Conservation (phyloP, 2,888 invertebrate genomes). For the Tachina lurida region DNA sequence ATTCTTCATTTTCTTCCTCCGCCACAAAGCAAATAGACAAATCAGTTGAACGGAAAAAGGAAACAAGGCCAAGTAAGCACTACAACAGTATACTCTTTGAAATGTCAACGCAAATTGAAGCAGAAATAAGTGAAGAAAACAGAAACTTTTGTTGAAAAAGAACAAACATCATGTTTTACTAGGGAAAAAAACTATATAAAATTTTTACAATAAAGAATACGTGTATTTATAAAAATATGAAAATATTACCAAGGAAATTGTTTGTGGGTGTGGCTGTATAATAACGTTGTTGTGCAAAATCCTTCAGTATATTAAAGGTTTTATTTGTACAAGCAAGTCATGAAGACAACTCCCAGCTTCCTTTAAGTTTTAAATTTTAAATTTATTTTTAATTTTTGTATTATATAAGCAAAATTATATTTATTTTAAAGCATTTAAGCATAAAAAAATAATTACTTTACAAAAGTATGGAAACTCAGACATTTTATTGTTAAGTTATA, state of each 20-base stretch:
- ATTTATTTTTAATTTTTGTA: no score
- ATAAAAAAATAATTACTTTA: no score
- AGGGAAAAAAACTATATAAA: slow-evolving; percentile 30
- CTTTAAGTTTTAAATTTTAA: no score
- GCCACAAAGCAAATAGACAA: slow-evolving; percentile 52
- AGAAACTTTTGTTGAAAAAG: slow-evolving; percentile 1
- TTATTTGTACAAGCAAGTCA: no score
- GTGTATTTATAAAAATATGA: slow-evolving; percentile 6
- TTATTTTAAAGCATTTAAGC: no score
- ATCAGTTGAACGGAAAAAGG: slow-evolving; percentile 64
- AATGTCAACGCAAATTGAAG: slow-evolving; percentile 45
- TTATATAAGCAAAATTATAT: no score
- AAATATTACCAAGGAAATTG: not conserved
- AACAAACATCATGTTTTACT: slow-evolving; percentile 45
- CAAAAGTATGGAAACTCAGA: no score
- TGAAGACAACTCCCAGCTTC: no score
- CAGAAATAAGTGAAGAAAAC: slow-evolving; percentile 9
- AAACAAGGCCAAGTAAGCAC: slow-evolving; percentile 61
- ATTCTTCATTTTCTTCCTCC: slow-evolving; percentile 13
- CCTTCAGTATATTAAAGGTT: no score
- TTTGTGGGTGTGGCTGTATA: no score
- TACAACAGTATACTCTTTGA: slow-evolving; percentile 45
- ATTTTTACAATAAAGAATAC: slow-evolving; percentile 14
- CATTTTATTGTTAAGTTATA: no score
- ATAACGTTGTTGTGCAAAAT: no score